These are phyloP conservation scores for Meles meles DNA, from an alignment of 2,113 vertebrate genomes.

Conservation along the genomic window DNA sequence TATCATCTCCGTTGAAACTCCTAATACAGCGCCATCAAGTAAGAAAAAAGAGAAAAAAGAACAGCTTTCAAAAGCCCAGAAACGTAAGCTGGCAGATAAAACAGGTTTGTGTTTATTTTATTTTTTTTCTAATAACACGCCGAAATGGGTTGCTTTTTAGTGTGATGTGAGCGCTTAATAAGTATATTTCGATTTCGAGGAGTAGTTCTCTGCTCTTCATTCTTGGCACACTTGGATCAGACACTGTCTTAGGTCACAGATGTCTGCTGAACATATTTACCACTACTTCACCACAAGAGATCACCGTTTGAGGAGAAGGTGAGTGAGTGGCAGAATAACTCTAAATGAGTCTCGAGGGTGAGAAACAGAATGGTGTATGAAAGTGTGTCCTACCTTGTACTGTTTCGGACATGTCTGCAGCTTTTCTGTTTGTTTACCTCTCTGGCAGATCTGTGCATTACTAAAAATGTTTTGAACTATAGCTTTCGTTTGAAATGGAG, in stretches of 20 bases:
- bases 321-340: not conserved
- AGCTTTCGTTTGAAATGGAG: not conserved
- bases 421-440: not conserved
- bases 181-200: not conserved
- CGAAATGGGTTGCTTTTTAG: not conserved
- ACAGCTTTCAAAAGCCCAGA: slow-evolving; percentile 97
- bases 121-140: not conserved
- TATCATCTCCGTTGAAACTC: slow-evolving; percentile 79
- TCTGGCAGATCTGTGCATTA: not conserved
- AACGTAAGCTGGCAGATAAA: slow-evolving; percentile 92
- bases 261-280: not conserved
- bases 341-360: not conserved
- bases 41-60: slow-evolving; percentile 98
- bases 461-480: not conserved
- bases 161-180: not conserved
- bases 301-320: not conserved
- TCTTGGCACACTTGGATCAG: not conserved
- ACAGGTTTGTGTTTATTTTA: slow-evolving; percentile 85
- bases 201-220: not conserved
- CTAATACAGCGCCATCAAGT: slow-evolving; percentile 73
- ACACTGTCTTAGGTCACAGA: not conserved
- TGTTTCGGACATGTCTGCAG: not conserved
- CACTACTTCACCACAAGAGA: not conserved
- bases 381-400: not conserved
- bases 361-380: not conserved